These are phyloP conservation scores for Origma solitaria DNA, from an alignment of 2,113 vertebrate genomes.

Conservation along the genomic window DNA sequence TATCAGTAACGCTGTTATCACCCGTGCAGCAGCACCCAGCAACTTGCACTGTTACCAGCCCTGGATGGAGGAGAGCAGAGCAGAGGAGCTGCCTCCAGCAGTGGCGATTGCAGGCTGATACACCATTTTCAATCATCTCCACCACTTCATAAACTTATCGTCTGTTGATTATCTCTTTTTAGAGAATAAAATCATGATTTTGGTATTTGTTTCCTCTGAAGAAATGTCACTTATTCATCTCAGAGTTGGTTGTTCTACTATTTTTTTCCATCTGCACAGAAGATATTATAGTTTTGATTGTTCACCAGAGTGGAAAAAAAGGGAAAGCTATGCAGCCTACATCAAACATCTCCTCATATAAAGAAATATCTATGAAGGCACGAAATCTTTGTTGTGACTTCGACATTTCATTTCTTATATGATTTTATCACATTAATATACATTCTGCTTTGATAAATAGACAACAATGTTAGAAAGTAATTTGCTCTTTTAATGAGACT, in stretches of 20 bases:
- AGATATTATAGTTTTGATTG: neutral
- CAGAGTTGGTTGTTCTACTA: neutral
- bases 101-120: neutral
- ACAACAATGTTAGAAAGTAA: neutral
- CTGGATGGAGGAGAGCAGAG: neutral
- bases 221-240: neutral
- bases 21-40: neutral
- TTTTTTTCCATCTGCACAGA: neutral
- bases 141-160: neutral
- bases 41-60: neutral
- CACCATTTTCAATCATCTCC: neutral
- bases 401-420: neutral
- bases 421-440: neutral
- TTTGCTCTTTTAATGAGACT: neutral
- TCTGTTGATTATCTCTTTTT: neutral
- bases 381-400: neutral
- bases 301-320: neutral
- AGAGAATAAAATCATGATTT: neutral
- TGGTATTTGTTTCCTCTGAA: neutral
- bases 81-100: neutral
- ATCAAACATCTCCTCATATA: neutral
- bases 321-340: neutral
- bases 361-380: neutral
- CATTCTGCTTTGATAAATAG: neutral
- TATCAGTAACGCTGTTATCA: rapidly evolving